Evolutionary conservation across 2,888 invertebrate genomes (phyloP).

Genomic region (Formica aserva): DNA sequence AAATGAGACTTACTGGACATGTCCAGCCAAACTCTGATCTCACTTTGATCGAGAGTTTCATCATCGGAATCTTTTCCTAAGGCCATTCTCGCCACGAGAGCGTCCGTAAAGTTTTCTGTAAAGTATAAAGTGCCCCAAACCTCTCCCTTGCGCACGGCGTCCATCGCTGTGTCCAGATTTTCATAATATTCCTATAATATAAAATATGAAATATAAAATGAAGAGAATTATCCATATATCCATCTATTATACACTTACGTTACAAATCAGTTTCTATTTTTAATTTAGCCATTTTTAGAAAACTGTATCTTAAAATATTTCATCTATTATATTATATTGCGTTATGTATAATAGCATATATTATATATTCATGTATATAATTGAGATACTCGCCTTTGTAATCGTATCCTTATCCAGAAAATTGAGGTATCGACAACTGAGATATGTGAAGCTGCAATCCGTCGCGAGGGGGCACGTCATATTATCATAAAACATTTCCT

Average conservation of each 20-base stretch:
- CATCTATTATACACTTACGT: not conserved
- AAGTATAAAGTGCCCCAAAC: conserved; percentile 97
- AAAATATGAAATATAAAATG: not conserved
- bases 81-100: conserved; percentile 93
- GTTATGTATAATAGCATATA: not conserved
- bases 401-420: conserved; percentile 91
- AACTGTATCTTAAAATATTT: not conserved
- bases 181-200: conserved; percentile 88
- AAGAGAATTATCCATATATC: not conserved
- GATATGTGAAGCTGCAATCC: conserved; percentile 90
- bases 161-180: conserved; percentile 89
- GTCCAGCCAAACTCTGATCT: conserved; percentile 95
- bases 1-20: conserved; percentile 91
- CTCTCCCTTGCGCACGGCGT: conserved; percentile 91
- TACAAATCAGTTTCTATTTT: not conserved
- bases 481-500: conserved; percentile 87
- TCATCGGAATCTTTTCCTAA: conserved; percentile 94
- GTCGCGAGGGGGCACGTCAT: conserved; percentile 86
- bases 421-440: conserved; percentile 93
- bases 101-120: conserved; percentile 95
- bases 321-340: not conserved
- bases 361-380: not conserved
- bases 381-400: conserved; percentile 86
- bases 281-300: not conserved
- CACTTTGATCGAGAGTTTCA: conserved; percentile 94